Conservation (phyloP, 1,140 invertebrate genomes). For the Wiebesia pumilae region DNA sequence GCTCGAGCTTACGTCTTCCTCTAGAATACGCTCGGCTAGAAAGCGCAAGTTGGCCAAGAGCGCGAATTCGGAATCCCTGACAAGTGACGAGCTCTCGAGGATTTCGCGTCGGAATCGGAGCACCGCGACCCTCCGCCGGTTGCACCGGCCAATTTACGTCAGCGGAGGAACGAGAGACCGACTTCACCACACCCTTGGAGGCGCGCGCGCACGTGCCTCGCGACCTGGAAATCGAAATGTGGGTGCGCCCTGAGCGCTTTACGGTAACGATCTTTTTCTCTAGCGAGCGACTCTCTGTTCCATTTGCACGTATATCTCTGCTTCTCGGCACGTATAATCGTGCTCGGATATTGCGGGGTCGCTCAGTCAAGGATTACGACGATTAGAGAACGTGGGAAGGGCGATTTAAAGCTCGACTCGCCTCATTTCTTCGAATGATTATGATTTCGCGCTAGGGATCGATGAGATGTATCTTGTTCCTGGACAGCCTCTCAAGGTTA, state of each 20-base stretch:
- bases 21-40: not conserved
- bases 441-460: not conserved
- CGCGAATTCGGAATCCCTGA: not conserved
- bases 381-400: not conserved
- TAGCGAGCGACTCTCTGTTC: not conserved
- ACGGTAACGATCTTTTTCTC: not conserved
- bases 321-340: not conserved
- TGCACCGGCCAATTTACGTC: constrained; percentile 26
- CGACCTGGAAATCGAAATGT: constrained; percentile 63
- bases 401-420: not conserved
- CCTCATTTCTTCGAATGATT: not conserved
- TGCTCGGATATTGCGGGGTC: not conserved
- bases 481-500: no score
- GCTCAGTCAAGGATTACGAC: not conserved
- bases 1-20: not conserved
- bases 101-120: not conserved
- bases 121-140: not conserved
- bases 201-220: constrained; percentile 40
- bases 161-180: not conserved
- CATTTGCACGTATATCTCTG: not conserved
- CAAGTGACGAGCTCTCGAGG: no score
- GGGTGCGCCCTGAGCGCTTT: constrained; percentile 49
- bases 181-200: constrained; percentile 59
- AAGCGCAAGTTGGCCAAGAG: not conserved
- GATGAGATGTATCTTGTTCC: not conserved